Evolutionary conservation across 2,797 vertebrate genomes (phyloP).

Genomic region (Phoeniculus purpureus): DNA sequence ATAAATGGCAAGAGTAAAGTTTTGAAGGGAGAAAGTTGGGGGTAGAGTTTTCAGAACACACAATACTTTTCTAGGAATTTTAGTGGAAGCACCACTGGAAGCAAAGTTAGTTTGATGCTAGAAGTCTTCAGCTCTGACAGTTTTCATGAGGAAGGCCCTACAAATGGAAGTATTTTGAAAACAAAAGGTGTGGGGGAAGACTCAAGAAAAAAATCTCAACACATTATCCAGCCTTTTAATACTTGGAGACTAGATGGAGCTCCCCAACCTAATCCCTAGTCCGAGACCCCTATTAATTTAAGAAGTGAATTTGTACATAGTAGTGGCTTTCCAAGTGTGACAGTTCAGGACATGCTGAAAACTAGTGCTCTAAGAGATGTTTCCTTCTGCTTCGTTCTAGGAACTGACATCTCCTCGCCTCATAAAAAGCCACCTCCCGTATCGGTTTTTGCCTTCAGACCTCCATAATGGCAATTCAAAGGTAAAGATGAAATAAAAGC

Average conservation of each 20-base stretch:
- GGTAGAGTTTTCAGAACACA: neutral
- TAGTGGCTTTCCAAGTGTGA: neutral
- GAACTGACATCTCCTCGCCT: conserved; percentile 95
- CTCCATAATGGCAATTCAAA: conserved; percentile 96
- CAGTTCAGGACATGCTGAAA: neutral
- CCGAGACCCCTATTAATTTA: neutral
- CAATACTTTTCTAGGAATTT: neutral
- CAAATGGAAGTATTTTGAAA: neutral
- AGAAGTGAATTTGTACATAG: neutral
- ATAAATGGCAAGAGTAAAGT: neutral
- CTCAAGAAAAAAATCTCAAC: accelerated
- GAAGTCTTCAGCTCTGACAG: neutral
- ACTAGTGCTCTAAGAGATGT: neutral
- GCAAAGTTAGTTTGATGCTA: neutral
- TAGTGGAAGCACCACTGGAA: neutral
- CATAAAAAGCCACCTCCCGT: conserved; percentile 97
- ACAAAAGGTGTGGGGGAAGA: neutral
- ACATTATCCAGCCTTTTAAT: neutral
- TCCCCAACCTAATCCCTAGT: neutral
- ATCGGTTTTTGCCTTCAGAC: conserved; percentile 92
- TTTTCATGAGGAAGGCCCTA: neutral
- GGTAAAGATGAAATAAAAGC: conserved; percentile 73
- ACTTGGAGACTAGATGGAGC: neutral
- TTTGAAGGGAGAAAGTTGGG: neutral
- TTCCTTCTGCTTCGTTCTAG: conserved; percentile 70